phyloP scores from a whole-genome alignment of 2,797 vertebrate species.

The Typhlichthys subterraneus region DNA sequence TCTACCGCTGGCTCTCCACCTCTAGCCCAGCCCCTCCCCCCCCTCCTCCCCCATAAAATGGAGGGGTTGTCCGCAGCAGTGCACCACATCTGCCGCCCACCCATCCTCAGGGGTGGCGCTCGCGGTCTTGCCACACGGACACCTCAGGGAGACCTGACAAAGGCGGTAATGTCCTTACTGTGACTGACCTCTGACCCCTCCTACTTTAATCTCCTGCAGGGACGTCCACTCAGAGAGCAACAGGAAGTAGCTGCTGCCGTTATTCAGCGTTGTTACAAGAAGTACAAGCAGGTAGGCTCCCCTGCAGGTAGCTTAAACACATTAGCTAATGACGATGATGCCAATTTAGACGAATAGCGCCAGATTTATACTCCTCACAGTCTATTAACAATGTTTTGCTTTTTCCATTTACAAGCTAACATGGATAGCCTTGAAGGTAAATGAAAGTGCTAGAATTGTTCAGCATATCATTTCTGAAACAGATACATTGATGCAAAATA shows the following conservation, averaged over 20 bases:
- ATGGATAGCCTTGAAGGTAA: conserved; percentile 99
- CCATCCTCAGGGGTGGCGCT: conserved; percentile 42
- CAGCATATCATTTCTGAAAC: background rate
- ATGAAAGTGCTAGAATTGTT: conserved; percentile 21
- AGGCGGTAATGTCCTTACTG: conserved; percentile 47
- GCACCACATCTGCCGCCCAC: conserved; percentile 36
- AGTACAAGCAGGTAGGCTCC: conserved; percentile 97
- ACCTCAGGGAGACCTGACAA: conserved; percentile 44
- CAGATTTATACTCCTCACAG: background rate
- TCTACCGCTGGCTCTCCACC: conserved; percentile 42
- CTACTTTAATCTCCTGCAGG: conserved; percentile 78
- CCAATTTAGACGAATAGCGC: background rate
- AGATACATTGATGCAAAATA: too few species aligned
- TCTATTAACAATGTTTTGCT: conserved; percentile 46
- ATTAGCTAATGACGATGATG: background rate
- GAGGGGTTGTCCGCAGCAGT: conserved; percentile 9
- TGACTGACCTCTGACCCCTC: conserved; percentile 67
- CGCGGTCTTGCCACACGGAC: conserved; percentile 42
- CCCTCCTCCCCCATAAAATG: background rate
- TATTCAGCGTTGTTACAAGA: conserved; percentile 98
- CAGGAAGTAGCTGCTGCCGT: conserved; percentile 97
- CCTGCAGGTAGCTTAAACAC: background rate
- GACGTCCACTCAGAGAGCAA: conserved; percentile 93
- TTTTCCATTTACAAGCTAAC: conserved; percentile 92
- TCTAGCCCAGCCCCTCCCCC: background rate